Percentiles rank a stretch among this genome's conserved stretches.
Conservation (phyloP, 2,113 vertebrate genomes). For the Eretmochelys imbricata region DNA sequence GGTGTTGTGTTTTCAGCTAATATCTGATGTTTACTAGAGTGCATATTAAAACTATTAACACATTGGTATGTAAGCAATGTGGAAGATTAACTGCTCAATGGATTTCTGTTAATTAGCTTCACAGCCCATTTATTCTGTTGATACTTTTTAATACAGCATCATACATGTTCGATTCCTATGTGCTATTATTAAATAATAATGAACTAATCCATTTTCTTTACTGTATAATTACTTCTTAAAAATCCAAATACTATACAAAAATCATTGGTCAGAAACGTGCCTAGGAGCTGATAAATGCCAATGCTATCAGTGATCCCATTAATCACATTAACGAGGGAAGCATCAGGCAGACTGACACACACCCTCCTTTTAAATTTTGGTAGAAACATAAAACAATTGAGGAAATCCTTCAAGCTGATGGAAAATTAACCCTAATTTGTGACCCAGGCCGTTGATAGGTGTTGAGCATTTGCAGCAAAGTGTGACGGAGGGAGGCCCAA, state of each 20-base stretch:
- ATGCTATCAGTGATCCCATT: background rate
- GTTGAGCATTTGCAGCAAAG: background rate
- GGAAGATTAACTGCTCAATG: background rate
- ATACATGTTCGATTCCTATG: fast-evolving
- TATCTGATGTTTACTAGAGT: background rate
- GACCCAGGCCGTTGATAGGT: background rate
- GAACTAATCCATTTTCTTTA: background rate
- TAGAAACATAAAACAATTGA: background rate
- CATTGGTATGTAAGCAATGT: fast-evolving
- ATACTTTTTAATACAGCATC: background rate
- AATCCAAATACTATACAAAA: background rate
- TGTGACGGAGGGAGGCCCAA: background rate
- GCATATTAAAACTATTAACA: background rate
- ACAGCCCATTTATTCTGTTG: background rate
- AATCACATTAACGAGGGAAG: background rate
- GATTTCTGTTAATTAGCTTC: background rate
- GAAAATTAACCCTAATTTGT: background rate
- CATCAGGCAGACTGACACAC: background rate
- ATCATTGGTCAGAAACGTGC: background rate
- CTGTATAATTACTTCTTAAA: background rate
- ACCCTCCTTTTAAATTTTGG: background rate
- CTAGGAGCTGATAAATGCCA: background rate
- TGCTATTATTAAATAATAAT: background rate
- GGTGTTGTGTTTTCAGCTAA: fast-evolving
- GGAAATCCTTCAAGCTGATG: background rate